These are phyloP conservation scores for Champsocephalus gunnari DNA, from an alignment of 2,797 vertebrate species.

Conservation along the genomic window DNA sequence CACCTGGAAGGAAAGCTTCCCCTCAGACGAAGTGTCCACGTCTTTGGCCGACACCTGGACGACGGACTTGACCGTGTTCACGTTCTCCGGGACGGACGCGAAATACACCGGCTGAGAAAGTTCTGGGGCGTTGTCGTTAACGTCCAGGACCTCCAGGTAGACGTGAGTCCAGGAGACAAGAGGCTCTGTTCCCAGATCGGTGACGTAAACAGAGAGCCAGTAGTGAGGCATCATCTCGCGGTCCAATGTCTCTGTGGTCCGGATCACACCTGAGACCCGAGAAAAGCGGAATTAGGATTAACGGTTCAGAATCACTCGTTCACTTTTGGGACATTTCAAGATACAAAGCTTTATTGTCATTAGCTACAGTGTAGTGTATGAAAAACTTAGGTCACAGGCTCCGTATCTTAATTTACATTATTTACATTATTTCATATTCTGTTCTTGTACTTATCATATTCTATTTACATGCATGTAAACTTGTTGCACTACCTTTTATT, in stretches of 20 bases:
- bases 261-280: slow-evolving; percentile 87
- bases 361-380: too few relatives aligned
- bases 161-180: slow-evolving; percentile 91
- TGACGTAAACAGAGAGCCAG: slow-evolving; percentile 93
- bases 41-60: slow-evolving; percentile 89
- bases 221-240: slow-evolving; percentile 89
- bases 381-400: too few relatives aligned
- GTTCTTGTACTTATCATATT: too few relatives aligned
- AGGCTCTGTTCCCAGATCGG: slow-evolving; percentile 90
- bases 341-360: too few relatives aligned
- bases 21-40: slow-evolving; percentile 88
- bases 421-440: too few relatives aligned
- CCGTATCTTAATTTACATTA: too few relatives aligned
- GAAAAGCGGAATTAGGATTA: neutral
- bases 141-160: slow-evolving; percentile 91
- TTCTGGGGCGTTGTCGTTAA: slow-evolving; percentile 94
- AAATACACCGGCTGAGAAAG: slow-evolving; percentile 93
- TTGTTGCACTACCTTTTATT: too few relatives aligned
- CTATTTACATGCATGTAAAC: too few relatives aligned
- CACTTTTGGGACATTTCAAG: neutral
- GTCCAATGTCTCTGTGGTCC: slow-evolving; percentile 86
- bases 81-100: slow-evolving; percentile 89
- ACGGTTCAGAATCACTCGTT: neutral
- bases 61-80: slow-evolving; percentile 83
- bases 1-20: slow-evolving; percentile 90